Evolutionary conservation across 2,888 invertebrate species (phyloP), one percentile per base, ranked within the genome.

Genomic region (Meloe dianella): DNA sequence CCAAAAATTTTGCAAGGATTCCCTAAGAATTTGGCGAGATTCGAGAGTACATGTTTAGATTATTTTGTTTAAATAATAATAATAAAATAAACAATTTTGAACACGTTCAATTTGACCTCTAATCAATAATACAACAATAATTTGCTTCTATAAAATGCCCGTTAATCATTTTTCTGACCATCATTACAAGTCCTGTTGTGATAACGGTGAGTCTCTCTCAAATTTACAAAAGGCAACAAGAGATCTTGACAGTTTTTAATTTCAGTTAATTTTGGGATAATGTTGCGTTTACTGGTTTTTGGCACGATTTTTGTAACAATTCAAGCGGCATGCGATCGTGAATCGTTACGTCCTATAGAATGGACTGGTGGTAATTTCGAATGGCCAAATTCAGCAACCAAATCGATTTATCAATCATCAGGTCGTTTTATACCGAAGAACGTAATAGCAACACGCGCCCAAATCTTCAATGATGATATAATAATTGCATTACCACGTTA

Each of bases 401-500:
- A 85, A 77, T 85, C 85, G 20, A 83, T 89, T n/a, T 89, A 87
- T 79, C 85, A 85, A 73, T 84, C 84, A 22, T 86, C 86, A 0
- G 89, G 89, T 2, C 85, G 87, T 63, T 89, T 86, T 76, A 83
- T 87, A 6, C 80, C 86, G 51, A 88, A 87, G 73, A 89, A 89
- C 80, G 82, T 88, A 56, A 89, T 90, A 67, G 87, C 87, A 0
- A 90, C 90, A 3, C 83, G 89, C 29, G 84, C 85, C 0, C 89
- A 89, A 78, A 84, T 89, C 57, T 85, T 85, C 75, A 85, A 85
- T 47, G 87, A 89, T 62, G 84, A 85, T 30, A 85, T 85, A 0
- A 86, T 86, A 71, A 63, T 90, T 24, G 89, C 88, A 0, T 73
- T 89, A 71, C 90, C 90, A 0, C 85, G 89, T 73, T 87, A 87